phyloP scores from a whole-genome alignment of 2,113 vertebrate genomes.

The Eurystomus gularis region DNA sequence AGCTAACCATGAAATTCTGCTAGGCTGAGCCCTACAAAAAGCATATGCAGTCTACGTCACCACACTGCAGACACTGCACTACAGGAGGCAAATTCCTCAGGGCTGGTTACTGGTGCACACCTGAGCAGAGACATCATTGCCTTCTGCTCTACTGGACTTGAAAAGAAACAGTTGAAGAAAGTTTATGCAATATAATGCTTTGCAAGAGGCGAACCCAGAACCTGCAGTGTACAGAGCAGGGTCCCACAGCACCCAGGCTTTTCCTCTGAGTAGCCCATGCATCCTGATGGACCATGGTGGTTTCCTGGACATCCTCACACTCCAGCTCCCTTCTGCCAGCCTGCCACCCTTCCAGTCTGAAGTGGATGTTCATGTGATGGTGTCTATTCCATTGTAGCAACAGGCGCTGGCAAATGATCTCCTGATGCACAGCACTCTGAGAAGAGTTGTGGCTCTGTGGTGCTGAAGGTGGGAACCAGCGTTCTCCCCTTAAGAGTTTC shows the following conservation, averaged over 20 bases:
- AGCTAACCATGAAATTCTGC: not conserved
- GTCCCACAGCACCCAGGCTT: not conserved
- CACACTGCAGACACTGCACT: accelerated
- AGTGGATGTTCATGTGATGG: accelerated
- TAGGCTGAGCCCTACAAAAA: not conserved
- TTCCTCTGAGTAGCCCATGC: accelerated
- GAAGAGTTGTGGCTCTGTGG: not conserved
- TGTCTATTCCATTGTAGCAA: too few species aligned
- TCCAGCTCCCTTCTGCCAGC: not conserved
- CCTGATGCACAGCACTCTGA: not conserved
- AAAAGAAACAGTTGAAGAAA: not conserved
- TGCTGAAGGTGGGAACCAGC: not conserved
- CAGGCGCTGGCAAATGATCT: not conserved
- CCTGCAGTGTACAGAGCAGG: not conserved
- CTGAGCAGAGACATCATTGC: not conserved
- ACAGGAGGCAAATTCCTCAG: not conserved
- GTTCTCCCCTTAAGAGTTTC: not conserved
- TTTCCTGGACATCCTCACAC: not conserved
- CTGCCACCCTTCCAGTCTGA: not conserved
- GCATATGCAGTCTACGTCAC: not conserved
- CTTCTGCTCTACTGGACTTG: not conserved
- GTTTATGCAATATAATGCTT: not conserved
- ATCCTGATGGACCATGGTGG: not conserved
- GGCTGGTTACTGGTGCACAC: not conserved
- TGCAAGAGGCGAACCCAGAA: not conserved